A percentile compares a stretch with the other conserved stretches of the same genome.
These are phyloP conservation scores for Dendrolimus pini DNA, from an alignment of 2,888 invertebrate species.

Conservation along the genomic window DNA sequence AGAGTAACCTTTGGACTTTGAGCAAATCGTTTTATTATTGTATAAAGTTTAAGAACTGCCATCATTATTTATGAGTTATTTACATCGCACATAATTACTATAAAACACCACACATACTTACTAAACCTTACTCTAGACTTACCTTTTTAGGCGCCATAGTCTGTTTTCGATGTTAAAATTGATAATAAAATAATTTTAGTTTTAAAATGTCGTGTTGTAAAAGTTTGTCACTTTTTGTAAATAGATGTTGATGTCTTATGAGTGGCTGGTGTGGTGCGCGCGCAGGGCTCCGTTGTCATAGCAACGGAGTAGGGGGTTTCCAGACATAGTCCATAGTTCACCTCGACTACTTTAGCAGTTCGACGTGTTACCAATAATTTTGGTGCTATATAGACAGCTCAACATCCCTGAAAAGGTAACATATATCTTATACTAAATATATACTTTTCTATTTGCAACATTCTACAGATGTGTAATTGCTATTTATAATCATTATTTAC, in stretches of 20 bases:
- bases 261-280: constrained; percentile 39
- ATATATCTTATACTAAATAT: no score
- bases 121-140: constrained; percentile 16
- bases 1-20: no score
- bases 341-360: constrained; percentile 11
- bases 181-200: constrained; percentile 12
- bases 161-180: background rate
- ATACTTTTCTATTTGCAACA: no score
- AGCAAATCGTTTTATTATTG: no score
- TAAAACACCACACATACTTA: no score
- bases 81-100: no score
- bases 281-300: constrained; percentile 51
- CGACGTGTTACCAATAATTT: constrained; percentile 13
- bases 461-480: no score
- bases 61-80: no score
- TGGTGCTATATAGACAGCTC: no score
- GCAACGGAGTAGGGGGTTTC: constrained; percentile 31
- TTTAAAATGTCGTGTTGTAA: constrained; percentile 19
- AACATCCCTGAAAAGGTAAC: background rate
- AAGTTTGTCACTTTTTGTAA: constrained; percentile 45
- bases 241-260: constrained; percentile 22
- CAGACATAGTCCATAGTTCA: constrained; percentile 8
- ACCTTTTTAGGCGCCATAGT: constrained; percentile 67
- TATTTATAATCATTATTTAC: no score
- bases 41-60: no score